Conservation (phyloP, 2,888 invertebrate species). For the Agonopterix subpropinquella region DNA sequence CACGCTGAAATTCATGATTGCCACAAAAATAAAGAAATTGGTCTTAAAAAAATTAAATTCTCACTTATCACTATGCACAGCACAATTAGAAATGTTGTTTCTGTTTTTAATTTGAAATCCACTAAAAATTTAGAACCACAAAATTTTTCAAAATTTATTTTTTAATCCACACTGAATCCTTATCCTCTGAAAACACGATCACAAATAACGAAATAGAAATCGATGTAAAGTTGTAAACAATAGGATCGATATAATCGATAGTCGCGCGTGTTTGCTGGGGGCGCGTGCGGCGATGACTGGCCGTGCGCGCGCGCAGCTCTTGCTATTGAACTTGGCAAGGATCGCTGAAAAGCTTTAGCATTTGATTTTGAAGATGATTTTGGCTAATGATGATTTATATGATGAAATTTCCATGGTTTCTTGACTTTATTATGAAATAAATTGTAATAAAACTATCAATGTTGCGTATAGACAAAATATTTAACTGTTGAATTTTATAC, state of each 20-base stretch:
- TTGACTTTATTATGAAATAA: no score
- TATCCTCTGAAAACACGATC: not conserved
- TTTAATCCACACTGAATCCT: not conserved
- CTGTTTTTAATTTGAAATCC: not conserved
- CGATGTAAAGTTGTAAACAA: constrained; percentile 17
- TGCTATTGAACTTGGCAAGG: constrained; percentile 67
- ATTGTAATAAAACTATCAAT: no score
- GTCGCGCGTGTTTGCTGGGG: constrained; percentile 54
- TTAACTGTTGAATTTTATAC: not conserved
- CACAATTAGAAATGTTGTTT: not conserved
- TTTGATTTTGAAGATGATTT: not conserved
- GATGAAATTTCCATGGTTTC: no score
- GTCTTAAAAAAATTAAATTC: not conserved
- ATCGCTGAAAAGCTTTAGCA: constrained; percentile 49
- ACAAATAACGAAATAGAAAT: constrained; percentile 5
- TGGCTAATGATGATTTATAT: no score
- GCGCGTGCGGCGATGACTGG: constrained; percentile 61
- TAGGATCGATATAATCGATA: constrained; percentile 29
- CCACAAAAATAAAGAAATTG: not conserved
- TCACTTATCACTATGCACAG: not conserved
- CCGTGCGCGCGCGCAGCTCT: constrained; percentile 35
- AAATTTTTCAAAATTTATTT: not conserved
- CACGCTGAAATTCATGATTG: not conserved
- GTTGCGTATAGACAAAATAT: not conserved
- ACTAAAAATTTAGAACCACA: not conserved